Base-by-base conservation (phyloP, 2,888 invertebrate genomes). In the Muschampia plurimacula region DNA sequence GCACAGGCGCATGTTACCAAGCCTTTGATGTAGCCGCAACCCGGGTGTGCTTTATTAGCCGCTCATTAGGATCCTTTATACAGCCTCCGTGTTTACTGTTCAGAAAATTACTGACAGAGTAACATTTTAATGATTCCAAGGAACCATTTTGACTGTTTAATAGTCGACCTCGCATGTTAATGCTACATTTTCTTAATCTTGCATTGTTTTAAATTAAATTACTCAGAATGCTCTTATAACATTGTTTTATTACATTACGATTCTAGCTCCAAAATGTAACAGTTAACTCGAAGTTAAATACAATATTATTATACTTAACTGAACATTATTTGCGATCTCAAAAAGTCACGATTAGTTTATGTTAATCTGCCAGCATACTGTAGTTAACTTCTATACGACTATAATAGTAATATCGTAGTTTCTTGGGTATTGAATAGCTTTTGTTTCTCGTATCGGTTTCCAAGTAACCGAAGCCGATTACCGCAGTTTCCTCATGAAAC, bases 21-120 rank as follows among this genome's bases (percentile, higher is more conserved):
- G 39, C 75, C 74, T 91, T 93, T 93, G 87, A 91, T 88, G 87
- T 84, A 80, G 83, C 92, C 92, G 92, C 84, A 84, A 81, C 84
- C 84, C 82, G 86, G 84, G 84, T 80, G 86, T 84, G 79, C 84
- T 85, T 83, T 87, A 88, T 88, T 89, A 88, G 86, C 86, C 86
- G 85, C 89, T 89, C 88, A 90, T 91, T 91, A 89, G 82, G 83
- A 81, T 78, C 82, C 82, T 83, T 85, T 86, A 73, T 76, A 52
- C 39, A 49, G 41, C 49, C 71, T 71, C 68, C 46, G 36, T 63
- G 57, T 39, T 74, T 62, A 67, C 68, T 65, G 55, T 67, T 49
- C 69, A 63, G 15, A 22, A 64, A 65, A 59, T 65, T 55, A 55
- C 39, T 7, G 32, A 41, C 57, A 36, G 63, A 68, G 67, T 67